phyloP scores from a whole-genome alignment of 2,888 invertebrate species.

The Drosophila nigritarsus region DNA sequence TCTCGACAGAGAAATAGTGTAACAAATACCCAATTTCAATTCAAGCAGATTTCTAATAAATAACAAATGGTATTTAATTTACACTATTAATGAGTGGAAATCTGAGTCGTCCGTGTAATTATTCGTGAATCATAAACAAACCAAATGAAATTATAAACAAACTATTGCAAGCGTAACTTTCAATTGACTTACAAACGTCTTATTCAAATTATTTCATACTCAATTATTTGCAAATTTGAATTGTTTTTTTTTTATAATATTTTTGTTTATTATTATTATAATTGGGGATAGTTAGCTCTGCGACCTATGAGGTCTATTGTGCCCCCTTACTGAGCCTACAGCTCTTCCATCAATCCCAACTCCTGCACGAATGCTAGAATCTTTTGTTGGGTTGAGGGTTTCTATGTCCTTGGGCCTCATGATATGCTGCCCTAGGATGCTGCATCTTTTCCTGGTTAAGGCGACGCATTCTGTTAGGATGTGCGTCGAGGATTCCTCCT shows the following conservation, averaged over 20 bases:
- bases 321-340: too few species aligned
- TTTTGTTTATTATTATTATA: too few species aligned
- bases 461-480: too few species aligned
- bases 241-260: not conserved
- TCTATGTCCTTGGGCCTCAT: too few species aligned
- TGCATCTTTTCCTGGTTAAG: too few species aligned
- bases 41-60: not conserved
- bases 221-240: not conserved
- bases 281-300: too few species aligned
- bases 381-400: too few species aligned
- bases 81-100: not conserved
- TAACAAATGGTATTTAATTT: not conserved
- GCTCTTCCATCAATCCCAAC: too few species aligned
- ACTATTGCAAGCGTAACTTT: not conserved
- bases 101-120: not conserved
- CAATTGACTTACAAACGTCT: not conserved
- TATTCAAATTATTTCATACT: not conserved
- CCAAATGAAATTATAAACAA: not conserved
- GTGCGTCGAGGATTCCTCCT: too few species aligned
- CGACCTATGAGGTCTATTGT: too few species aligned
- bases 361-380: too few species aligned
- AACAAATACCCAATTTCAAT: not conserved
- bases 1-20: constrained; percentile 35
- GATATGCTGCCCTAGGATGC: too few species aligned
- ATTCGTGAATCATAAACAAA: not conserved